Base-by-base conservation (phyloP, 92 coral and sea anemone genomes). In the Porites evermanni region DNA sequence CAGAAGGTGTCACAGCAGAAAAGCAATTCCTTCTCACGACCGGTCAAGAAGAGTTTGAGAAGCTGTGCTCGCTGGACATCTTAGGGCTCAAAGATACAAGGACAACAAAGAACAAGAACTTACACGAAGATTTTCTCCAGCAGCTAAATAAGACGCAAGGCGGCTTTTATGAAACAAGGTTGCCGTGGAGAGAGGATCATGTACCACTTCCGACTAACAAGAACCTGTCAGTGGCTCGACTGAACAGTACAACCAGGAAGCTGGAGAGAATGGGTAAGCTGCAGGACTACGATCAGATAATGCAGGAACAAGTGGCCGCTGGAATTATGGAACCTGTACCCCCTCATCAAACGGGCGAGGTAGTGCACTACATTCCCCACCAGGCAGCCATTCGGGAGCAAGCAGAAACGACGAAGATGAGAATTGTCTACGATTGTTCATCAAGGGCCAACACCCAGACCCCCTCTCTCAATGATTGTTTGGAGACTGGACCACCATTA, bases 161-260 rank as follows among this genome's bases (percentile, higher is more conserved):
- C 9, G 92, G 95, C 5, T 74, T 72, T 23, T 94, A 92, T 53
- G 72, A 84, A 52, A 86, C 98, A 1, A 54, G 70, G 53, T 72
- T 92, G 23, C 98, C 93, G 53, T 95, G 94, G 94, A 95, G 83
- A 77, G 86, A 70, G 54, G 91, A 88, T 44, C 93, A 85, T 38
- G 79, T 79, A 19, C 67, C 59, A 12, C 82, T 94, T 51, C 92
- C 93, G 52, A 70, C 64, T 12, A 87, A 89, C 80, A 89, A 82
- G 86, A 93, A 82, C 65, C 24, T 89, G 53, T 73, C 92, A 38
- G 63, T 80, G 70, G 93, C 90, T 6, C 89, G 98, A 56, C 88
- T 89, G 59, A 26, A 18, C 59, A 78, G 51, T n/a, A 61, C 84
- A 14, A 77, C 67, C 17, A 26, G 84, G 77, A 66, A 20, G 24